Percentiles rank a stretch among this genome's conserved stretches.
phyloP scores from a whole-genome alignment of 2,888 invertebrate species.

The Chesias legatella region DNA sequence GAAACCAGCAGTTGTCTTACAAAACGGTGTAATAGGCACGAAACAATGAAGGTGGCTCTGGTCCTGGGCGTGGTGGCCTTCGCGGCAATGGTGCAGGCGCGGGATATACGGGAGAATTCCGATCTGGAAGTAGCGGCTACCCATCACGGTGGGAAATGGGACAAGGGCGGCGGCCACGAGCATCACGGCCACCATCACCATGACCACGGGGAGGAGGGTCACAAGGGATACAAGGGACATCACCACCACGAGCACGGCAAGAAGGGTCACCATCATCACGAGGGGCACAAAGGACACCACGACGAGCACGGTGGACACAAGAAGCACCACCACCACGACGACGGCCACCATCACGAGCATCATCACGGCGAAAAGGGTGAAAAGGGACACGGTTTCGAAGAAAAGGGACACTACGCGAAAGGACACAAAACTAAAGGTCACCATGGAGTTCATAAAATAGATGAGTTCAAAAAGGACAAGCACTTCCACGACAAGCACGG shows the following conservation, averaged over 20 bases:
- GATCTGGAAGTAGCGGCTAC: constrained; percentile 79
- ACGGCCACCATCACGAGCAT: constrained; percentile 82
- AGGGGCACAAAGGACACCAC: constrained; percentile 81
- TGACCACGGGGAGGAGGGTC: constrained; percentile 84
- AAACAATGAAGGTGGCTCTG: constrained; percentile 59
- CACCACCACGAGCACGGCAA: constrained; percentile 84
- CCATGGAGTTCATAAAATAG: constrained; percentile 90
- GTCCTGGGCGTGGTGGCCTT: constrained; percentile 55
- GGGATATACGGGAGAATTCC: constrained; percentile 62
- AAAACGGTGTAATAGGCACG: constrained; percentile 11
- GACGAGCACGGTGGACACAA: constrained; percentile 82
- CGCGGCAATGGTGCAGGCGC: constrained; percentile 64
- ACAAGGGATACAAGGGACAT: constrained; percentile 84
- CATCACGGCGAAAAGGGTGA: constrained; percentile 84
- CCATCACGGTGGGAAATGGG: constrained; percentile 42
- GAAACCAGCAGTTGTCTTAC: constrained; percentile 27
- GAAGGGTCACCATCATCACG: constrained; percentile 87
- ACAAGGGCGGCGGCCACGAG: constrained; percentile 82
- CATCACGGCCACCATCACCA: constrained; percentile 83
- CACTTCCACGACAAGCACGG: constrained; percentile 92
- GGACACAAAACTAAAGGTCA: constrained; percentile 92
- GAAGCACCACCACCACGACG: constrained; percentile 83
- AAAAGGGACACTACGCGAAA: constrained; percentile 86
- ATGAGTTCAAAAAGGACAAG: constrained; percentile 91
- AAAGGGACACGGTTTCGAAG: constrained; percentile 77